phyloP scores from a whole-genome alignment of 2,113 vertebrate genomes.

The Campylomormyrus tamandua region DNA sequence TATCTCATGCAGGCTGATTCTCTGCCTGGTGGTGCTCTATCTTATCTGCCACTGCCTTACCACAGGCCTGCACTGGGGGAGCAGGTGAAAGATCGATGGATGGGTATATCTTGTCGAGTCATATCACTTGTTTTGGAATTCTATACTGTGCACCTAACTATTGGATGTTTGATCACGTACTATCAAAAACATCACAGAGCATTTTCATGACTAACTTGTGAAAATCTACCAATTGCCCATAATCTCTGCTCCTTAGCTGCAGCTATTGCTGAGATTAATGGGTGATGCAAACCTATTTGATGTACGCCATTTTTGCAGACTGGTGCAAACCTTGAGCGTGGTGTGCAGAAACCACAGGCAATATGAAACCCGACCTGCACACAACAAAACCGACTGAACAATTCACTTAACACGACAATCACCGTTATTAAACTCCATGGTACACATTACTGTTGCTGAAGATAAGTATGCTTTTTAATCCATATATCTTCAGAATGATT shows the following conservation, averaged over 20 bases:
- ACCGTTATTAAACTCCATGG: background rate
- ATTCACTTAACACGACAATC: background rate
- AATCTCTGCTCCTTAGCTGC: background rate
- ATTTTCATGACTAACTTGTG: background rate
- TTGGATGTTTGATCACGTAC: background rate
- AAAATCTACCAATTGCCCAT: background rate
- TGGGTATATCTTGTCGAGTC: background rate
- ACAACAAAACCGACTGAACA: background rate
- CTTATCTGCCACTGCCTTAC: background rate
- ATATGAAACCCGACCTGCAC: background rate
- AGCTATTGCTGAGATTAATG: background rate
- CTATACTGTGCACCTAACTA: background rate
- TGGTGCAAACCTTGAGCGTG: background rate
- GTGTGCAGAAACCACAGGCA: background rate
- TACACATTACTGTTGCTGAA: background rate
- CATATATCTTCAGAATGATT: background rate
- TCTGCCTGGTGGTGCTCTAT: background rate
- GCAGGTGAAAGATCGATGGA: background rate
- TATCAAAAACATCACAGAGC: background rate
- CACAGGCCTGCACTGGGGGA: background rate
- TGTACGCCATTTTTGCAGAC: background rate
- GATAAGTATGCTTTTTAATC: background rate
- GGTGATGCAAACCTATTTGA: background rate
- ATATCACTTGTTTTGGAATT: background rate
- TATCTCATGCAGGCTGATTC: no score